Evolutionary conservation across 1,140 invertebrate genomes (phyloP), one percentile per base, ranked within the genome.

Genomic region (Marisa cornuarietis): DNA sequence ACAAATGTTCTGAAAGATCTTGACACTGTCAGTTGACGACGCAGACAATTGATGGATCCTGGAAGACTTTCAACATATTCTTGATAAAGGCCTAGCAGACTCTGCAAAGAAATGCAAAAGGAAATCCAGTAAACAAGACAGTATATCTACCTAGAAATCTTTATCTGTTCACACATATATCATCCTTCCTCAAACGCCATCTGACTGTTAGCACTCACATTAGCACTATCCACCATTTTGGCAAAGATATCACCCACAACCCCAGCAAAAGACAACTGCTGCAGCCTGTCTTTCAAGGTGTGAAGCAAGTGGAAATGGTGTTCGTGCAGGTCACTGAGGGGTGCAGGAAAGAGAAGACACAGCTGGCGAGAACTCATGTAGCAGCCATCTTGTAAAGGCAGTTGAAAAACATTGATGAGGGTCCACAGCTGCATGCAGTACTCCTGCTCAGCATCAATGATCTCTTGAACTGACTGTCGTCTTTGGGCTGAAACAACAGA

Each of bases 401-500:
- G 83, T 14, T 89, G 88, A 82, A 90, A 91, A 20, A 86, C 87
- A 58, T 92, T 89, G 63, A 91, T 79, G 63, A 92, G 83, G 13
- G 86, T 86, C 88, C 89, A 90, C 31, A 92, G 83, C 9, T 88
- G 90, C 16, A 85, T 81, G 81, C 91, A 91, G 82, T 92, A 92
- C 24, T 90, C 89, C 77, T 88, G 87, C 76, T 92, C 91, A n/a
- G 90, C 89, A 71, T 91, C 90, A 11, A 91, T 66, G 4, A 92
- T 85, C 61, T 91, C 91, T 68, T 83, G 80, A 1, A 88, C 88
- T 18, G 91, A 86, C 74, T 87, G 84, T 73, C 87, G 84, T 52
- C 90, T 79, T 74, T 89, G 87, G 9, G 79, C 87, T 86, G 79
- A 18, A 66, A 68, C 20, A n/a, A 14, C 54, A 69, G 49, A 72